A percentile compares a stretch with the other conserved stretches of the same genome.
Conservation (phyloP, 2,888 invertebrate genomes). For the Mantis religiosa region DNA sequence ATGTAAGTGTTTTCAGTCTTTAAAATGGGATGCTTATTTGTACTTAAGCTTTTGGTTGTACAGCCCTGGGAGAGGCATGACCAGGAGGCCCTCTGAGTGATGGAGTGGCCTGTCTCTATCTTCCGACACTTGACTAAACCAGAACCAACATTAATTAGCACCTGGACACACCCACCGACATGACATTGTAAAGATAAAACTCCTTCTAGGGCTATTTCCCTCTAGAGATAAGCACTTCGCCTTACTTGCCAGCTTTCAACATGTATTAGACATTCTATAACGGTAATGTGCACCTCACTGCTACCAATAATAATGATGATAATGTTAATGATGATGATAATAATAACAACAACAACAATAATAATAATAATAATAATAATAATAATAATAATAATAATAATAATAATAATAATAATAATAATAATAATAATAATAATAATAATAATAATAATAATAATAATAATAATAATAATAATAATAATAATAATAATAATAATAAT, state of each 20-base stretch:
- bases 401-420: too few species aligned
- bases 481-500: too few species aligned
- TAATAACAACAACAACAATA: neutral
- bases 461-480: too few species aligned
- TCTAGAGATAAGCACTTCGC: neutral
- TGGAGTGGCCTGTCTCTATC: neutral
- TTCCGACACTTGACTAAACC: neutral
- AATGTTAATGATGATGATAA: too few species aligned
- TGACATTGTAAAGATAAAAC: neutral
- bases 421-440: too few species aligned
- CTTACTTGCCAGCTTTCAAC: neutral
- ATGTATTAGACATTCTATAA: neutral
- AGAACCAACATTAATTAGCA: neutral
- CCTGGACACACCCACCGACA: neutral
- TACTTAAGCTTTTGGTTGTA: too few species aligned
- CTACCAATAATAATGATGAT: neutral
- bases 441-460: too few species aligned
- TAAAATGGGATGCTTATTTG: too few species aligned
- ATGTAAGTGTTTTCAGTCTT: too few species aligned
- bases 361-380: too few species aligned
- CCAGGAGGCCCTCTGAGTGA: neutral
- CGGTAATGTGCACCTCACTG: neutral
- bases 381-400: too few species aligned
- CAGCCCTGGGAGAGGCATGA: neutral
- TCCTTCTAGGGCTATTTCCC: neutral